phyloP scores from a whole-genome alignment of 2,888 invertebrate genomes.

The Brenthis hecate region DNA sequence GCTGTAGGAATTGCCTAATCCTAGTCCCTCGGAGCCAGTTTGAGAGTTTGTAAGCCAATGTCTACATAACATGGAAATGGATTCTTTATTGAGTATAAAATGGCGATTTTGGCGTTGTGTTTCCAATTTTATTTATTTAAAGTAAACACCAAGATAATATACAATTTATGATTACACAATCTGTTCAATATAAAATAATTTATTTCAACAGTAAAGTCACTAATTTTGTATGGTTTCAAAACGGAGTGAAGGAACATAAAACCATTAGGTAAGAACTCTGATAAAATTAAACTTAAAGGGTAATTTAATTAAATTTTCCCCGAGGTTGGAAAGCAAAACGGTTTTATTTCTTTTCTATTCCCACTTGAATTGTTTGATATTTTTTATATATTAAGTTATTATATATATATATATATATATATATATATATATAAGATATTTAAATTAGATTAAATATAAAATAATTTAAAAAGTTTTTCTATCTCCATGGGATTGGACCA shows the following conservation, averaged over 20 bases:
- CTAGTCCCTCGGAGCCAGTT: conserved; percentile 68
- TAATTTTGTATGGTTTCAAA: conserved; percentile 37
- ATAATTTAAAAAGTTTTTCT: conserved; percentile 13
- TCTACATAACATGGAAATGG: conserved; percentile 32
- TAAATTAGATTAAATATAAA: not conserved
- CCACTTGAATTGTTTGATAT: conserved; percentile 11
- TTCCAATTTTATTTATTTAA: not conserved
- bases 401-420: not conserved
- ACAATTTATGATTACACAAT: not conserved
- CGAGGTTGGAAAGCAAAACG: conserved; percentile 14
- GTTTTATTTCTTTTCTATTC: conserved; percentile 13
- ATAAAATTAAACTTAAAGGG: conserved; percentile 32
- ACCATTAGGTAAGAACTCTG: conserved; percentile 32
- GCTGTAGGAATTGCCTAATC: conserved; percentile 74
- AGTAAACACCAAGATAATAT: not conserved
- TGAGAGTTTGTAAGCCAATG: conserved; percentile 49
- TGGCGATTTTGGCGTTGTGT: not conserved
- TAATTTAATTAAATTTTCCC: conserved; percentile 31
- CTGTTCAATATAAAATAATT: conserved; percentile 1
- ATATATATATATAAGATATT: not conserved
- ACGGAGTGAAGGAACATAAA: conserved; percentile 33
- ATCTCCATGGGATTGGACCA: conserved; percentile 46
- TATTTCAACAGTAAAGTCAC: conserved; percentile 18
- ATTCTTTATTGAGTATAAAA: conserved; percentile 20
- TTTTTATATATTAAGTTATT: conserved; percentile 1